These are phyloP conservation scores for Drosophila neonasuta DNA, from an alignment of 2,888 invertebrate genomes.

Conservation along the genomic window DNA sequence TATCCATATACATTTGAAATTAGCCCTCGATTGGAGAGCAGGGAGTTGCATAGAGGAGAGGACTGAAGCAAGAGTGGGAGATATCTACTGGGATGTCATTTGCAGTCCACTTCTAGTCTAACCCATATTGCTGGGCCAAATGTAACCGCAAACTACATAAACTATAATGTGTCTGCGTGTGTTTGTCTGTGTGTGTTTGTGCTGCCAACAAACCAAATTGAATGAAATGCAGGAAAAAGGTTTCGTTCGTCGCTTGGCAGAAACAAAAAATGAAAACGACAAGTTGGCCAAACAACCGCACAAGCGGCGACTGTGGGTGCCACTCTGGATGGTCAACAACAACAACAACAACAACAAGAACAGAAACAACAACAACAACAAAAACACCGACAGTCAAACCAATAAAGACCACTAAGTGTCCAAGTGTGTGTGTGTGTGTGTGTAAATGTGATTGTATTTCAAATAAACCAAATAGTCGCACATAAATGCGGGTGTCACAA, in stretches of 20 bases:
- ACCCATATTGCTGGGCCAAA: slow-evolving; percentile 70
- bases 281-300: slow-evolving; percentile 68
- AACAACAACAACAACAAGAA: slow-evolving; percentile 23
- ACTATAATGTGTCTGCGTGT: slow-evolving; percentile 62
- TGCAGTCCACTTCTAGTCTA: slow-evolving; percentile 54
- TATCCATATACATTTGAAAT: slow-evolving; percentile 77
- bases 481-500: slow-evolving; percentile 76
- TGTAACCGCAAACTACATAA: slow-evolving; percentile 78
- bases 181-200: slow-evolving; percentile 25
- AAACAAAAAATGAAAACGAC: slow-evolving; percentile 31
- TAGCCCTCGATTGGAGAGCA: slow-evolving; percentile 63
- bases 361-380: slow-evolving; percentile 9
- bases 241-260: slow-evolving; percentile 41
- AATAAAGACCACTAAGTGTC: slow-evolving; percentile 79
- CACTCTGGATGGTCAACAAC: slow-evolving; percentile 45
- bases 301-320: slow-evolving; percentile 71
- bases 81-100: slow-evolving; percentile 50
- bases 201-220: slow-evolving; percentile 60
- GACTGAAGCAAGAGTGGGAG: background rate
- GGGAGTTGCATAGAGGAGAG: background rate
- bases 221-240: slow-evolving; percentile 72
- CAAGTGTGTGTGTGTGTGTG: slow-evolving; percentile 37
- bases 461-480: slow-evolving; percentile 78
- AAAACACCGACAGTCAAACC: slow-evolving; percentile 52
- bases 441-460: slow-evolving; percentile 75